Evolutionary conservation across 2,888 invertebrate species (phyloP), one percentile per base, ranked within the genome.

Genomic region (Hydraecia micacea): DNA sequence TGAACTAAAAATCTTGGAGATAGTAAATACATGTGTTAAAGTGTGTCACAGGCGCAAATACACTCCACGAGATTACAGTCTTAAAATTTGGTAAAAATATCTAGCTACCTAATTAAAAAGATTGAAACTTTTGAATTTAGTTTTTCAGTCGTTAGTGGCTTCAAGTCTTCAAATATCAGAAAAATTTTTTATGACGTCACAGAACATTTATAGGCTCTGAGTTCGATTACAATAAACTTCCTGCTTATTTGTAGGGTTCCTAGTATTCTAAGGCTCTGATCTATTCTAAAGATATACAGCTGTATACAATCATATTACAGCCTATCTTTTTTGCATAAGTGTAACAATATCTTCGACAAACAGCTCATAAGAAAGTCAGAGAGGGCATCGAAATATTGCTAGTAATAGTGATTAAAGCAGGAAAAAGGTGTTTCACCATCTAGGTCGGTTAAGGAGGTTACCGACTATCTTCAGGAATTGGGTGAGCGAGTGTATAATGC

Each of bases 381-480:
- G 58, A 75, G 28, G 42, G 32, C 72, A 70, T 70, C 58, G 49
- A 81, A 87, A 77, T 62, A 82, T 65, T 75, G 72, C 77, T 74
- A 77, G 80, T 79, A 74, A 81, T 63, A 75, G 70, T 81, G 84
- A 89, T 87, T 89, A 89, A 79, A 87, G 80, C 80, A 88, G 89
- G 89, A 91, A 91, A 90, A 89, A 87, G 89, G 88, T 88, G 88
- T 91, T 91, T 91, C 88, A 86, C 88, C 85, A 92, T 90, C 90
- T 92, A 91, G 92, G 92, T 92, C 91, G 85, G 88, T 75, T 87
- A 92, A 92, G 90, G 91, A 93, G 92, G 92, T 93, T 92, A 93
- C 85, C 76, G 83, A 83, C 86, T 92, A 92, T 93, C 91, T 87
- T 82, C 87, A 86, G 87, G 86, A 92, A 90, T 91, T 92, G 87